Evolutionary conservation across 23 tunicate species (phyloP).

Genomic region (Aplidium turbinatum): DNA sequence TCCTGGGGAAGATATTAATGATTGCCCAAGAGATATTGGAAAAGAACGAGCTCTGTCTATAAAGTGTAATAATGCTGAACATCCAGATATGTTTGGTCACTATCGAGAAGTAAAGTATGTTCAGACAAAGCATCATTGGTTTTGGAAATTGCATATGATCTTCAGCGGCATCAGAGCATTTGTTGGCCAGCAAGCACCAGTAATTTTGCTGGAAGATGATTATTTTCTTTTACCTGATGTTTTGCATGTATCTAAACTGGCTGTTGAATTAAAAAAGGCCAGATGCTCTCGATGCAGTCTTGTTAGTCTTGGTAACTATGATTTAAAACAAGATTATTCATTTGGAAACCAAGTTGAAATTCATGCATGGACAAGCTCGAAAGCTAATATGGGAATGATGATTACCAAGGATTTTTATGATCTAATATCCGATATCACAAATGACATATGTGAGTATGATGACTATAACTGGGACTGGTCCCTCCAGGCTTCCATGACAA

Average conservation of each 20-base stretch:
- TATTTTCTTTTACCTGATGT: conserved; percentile 81
- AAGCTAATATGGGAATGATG: conserved; percentile 81
- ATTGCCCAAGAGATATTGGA: conserved; percentile 72
- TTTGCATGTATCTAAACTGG: conserved; percentile 28
- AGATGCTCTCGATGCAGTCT: conserved; percentile 56
- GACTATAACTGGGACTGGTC: conserved; percentile 99
- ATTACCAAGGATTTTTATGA: conserved; percentile 45
- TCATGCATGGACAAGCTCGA: conserved; percentile 66
- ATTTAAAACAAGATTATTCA: conserved; percentile 37
- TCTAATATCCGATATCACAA: conserved; percentile 15
- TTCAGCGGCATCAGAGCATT: conserved; percentile 60
- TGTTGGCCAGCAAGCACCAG: conserved; percentile 19
- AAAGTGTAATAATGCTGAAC: conserved; percentile 87
- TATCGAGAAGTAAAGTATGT: conserved; percentile 85
- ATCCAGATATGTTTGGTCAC: conserved; percentile 84
- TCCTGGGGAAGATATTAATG: conserved; percentile 87
- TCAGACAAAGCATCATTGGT: conserved; percentile 93
- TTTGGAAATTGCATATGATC: conserved; percentile 85
- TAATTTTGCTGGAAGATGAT: conserved; percentile 74
- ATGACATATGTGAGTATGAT: conserved; percentile 74
- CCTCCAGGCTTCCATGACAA: conserved; percentile 45
- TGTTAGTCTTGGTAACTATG: conserved; percentile 70
- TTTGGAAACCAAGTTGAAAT: conserved; percentile 38
- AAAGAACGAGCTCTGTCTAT: conserved; percentile 40
- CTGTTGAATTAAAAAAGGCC: conserved; percentile 15